Evolutionary conservation across 2,797 vertebrate genomes (phyloP).

Genomic region (Melanotaenia parkinsoni): DNA sequence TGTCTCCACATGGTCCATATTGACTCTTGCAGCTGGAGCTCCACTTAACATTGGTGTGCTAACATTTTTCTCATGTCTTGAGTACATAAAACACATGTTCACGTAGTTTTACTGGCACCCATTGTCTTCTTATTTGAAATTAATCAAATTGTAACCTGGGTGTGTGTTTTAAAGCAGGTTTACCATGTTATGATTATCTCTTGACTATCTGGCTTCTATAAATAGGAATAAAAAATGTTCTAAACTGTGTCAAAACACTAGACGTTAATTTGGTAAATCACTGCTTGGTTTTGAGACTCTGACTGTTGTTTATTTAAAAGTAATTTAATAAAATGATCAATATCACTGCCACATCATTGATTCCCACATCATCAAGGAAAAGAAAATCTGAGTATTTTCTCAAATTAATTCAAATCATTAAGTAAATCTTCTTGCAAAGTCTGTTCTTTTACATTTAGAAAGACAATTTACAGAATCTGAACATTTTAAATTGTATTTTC

Average conservation of each 20-base stretch:
- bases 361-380: no score
- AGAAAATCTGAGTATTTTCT: no score
- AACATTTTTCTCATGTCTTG: neutral
- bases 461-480: no score
- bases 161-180: no score
- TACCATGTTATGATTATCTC: neutral
- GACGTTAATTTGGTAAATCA: neutral
- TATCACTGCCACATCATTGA: no score
- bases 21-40: conserved; percentile 17
- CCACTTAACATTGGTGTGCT: conserved; percentile 19
- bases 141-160: neutral
- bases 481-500: no score
- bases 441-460: no score
- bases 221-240: neutral
- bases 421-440: no score
- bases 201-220: neutral
- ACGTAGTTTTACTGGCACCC: neutral
- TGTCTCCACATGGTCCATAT: conserved; percentile 43
- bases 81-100: conserved; percentile 8
- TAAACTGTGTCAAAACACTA: neutral
- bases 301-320: neutral
- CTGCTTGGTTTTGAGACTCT: neutral
- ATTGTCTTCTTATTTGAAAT: neutral
- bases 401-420: no score
- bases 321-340: neutral